Base-by-base conservation (phyloP, 2,113 vertebrate genomes). In the Erythrocebus patas region DNA sequence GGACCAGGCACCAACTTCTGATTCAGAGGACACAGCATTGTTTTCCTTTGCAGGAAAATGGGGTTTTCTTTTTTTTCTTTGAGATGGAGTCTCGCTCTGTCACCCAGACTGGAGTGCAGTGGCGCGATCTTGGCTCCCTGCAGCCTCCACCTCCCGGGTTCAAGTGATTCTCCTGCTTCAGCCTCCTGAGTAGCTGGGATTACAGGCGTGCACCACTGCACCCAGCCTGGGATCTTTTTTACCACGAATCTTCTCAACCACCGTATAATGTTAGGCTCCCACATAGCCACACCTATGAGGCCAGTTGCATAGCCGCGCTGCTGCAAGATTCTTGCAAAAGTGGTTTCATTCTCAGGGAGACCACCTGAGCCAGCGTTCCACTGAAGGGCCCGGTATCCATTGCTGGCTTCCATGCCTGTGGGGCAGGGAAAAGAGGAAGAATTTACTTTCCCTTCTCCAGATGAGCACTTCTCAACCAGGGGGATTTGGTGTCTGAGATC, bases 271-370 rank as follows among this genome's bases (percentile, higher is more conserved):
- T 64, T 27, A 64, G 59, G 27, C 61, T 64, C 61, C 61, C 61
- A 30, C 61, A 13, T 72, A 96, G 1, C 20, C 20, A 38, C 82
- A 98, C 98, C 98, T 94, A 98, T 94, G 55, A 99, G 90, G 23
- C 98, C 98, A 0, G 98, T 98, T 0, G 92, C n/a, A 25, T 98
- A 99, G 2, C 98, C 98, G 12, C 95, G 97, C n/a, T 98, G 93
- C 43, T 97, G 95, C 6, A 99, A 93, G 80, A 98, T 57, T 55
- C 88, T 98, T 0, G 98, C 98, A 85, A 99, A 98, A 0, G 98
- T 98, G 0, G 97, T 98, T 88, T 99, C 98, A 4, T 99, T 98
- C n/a, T 27, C 8, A 3, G 98, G 98, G 61, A 98, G 98, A 0
- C 98, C 98, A 75, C 98, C 98, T 0, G 98, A 98, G 0, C 95